Evolutionary conservation across 2,797 vertebrate genomes (phyloP).

Genomic region (Macropus fuliginosus): DNA sequence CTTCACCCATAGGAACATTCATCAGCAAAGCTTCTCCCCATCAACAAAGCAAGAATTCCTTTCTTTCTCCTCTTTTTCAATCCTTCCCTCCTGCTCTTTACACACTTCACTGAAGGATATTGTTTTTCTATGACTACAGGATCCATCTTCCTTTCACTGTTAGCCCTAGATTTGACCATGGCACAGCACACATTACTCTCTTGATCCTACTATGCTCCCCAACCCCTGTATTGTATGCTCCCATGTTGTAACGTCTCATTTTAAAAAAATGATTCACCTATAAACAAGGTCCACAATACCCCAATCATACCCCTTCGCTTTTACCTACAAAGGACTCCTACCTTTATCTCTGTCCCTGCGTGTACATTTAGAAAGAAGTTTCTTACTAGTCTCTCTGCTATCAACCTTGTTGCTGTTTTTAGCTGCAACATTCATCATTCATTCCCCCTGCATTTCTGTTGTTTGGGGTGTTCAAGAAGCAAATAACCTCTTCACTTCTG

Average conservation of each 20-base stretch:
- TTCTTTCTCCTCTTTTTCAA: background rate
- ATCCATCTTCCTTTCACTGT: background rate
- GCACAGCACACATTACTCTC: background rate
- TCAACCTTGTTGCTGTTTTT: background rate
- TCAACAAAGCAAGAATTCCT: background rate
- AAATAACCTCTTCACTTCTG: background rate
- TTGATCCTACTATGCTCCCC: background rate
- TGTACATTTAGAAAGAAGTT: too few relatives aligned
- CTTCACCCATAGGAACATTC: background rate
- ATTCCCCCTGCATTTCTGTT: too few relatives aligned
- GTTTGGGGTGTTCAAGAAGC: background rate
- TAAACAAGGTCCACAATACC: background rate
- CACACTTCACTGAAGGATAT: background rate
- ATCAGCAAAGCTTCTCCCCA: background rate
- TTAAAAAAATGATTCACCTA: background rate
- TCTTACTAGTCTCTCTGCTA: too few relatives aligned
- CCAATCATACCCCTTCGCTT: background rate
- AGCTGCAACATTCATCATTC: too few relatives aligned
- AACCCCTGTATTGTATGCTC: too few relatives aligned
- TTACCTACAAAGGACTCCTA: background rate
- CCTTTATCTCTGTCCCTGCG: background rate
- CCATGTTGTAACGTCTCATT: background rate
- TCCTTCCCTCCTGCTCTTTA: too few relatives aligned
- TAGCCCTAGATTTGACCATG: background rate
- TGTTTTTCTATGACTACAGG: background rate